Conservation (phyloP, 2,797 vertebrate species). For the Catostomus latipinnis region DNA sequence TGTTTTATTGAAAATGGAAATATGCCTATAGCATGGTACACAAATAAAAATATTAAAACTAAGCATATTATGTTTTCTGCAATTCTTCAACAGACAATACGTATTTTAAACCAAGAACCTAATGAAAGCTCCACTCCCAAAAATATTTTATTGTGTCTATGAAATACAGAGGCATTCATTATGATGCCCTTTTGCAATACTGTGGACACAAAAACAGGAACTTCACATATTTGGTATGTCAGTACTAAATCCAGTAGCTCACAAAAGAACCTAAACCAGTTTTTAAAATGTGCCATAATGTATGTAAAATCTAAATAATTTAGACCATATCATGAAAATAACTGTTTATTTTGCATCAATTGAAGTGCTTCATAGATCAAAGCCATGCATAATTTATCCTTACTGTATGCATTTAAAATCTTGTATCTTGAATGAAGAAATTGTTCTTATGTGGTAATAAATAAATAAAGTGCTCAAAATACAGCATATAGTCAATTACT, state of each 20-base stretch:
- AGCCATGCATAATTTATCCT: constrained; percentile 10
- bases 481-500: constrained; percentile 68
- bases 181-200: constrained; percentile 36
- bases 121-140: constrained; percentile 16
- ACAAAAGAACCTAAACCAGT: constrained; percentile 5
- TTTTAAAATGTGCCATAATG: neutral
- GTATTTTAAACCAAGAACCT: constrained; percentile 23
- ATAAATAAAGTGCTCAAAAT: constrained; percentile 82
- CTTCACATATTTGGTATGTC: constrained; percentile 44
- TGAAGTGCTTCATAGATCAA: constrained; percentile 32
- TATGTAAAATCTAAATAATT: constrained; percentile 23
- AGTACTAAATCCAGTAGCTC: constrained; percentile 5
- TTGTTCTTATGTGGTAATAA: constrained; percentile 74
- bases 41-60: constrained; percentile 57
- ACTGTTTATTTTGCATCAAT: neutral
- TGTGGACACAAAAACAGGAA: constrained; percentile 36
- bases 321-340: constrained; percentile 5
- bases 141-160: constrained; percentile 32
- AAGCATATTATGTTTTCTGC: constrained; percentile 53
- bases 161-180: constrained; percentile 40
- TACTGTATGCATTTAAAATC: constrained; percentile 42
- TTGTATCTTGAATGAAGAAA: constrained; percentile 55
- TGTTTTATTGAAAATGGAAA: constrained; percentile 81
- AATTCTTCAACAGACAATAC: constrained; percentile 43
- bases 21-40: constrained; percentile 77